Evolutionary conservation across 2,797 vertebrate genomes (phyloP).

Genomic region (Melanotaenia nigrans): DNA sequence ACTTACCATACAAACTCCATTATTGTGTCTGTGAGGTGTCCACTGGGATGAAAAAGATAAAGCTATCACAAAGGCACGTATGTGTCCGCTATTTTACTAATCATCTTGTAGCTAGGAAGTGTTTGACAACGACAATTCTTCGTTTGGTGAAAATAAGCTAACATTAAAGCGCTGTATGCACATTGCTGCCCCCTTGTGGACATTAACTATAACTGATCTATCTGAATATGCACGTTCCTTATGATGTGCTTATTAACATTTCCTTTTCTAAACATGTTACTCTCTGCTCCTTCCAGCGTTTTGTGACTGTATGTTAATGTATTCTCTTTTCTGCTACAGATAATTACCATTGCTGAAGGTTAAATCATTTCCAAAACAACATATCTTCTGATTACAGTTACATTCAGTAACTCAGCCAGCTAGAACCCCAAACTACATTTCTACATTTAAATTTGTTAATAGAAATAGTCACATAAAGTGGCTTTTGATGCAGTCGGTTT

Average conservation of each 20-base stretch:
- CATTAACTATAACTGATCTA: neutral
- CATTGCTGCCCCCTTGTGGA: slow-evolving; percentile 57
- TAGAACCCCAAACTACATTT: no score
- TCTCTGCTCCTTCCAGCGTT: neutral
- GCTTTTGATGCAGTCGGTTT: neutral
- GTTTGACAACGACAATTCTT: slow-evolving; percentile 34
- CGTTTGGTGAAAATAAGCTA: slow-evolving; percentile 13
- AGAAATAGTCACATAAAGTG: neutral
- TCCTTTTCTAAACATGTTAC: neutral
- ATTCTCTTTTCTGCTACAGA: neutral
- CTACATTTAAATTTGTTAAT: neutral
- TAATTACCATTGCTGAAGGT: neutral
- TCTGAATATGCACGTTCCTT: neutral
- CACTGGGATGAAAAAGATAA: neutral
- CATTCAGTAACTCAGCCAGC: neutral
- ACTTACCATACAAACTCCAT: slow-evolving; percentile 80
- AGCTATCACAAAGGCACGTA: fast-evolving
- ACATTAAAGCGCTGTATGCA: neutral
- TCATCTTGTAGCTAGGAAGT: neutral
- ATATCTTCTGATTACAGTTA: neutral
- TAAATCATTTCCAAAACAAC: neutral
- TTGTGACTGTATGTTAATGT: neutral
- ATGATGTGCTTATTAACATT: neutral
- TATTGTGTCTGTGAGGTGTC: fast-evolving
- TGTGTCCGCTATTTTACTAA: neutral